These are phyloP conservation scores for Acrobasis consociella DNA, from an alignment of 2,888 invertebrate species.

Conservation along the genomic window DNA sequence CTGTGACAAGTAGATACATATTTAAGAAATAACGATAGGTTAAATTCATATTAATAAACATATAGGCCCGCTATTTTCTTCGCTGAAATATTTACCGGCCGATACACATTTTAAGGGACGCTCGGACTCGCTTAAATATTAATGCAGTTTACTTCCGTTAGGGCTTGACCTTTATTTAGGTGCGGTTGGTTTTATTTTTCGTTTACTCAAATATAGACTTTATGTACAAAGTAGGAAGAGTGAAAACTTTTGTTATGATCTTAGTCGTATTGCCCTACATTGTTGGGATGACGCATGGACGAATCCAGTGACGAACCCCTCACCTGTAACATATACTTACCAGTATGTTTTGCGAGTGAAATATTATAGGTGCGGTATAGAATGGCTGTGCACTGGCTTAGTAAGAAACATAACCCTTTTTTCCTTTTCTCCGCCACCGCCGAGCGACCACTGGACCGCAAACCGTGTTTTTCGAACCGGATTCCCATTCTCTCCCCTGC, in stretches of 20 bases:
- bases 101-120: slow-evolving; percentile 45
- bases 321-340: slow-evolving; percentile 6
- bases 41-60: not conserved
- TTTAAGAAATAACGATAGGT: not conserved
- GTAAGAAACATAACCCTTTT: slow-evolving; percentile 54
- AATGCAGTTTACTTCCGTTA: slow-evolving; percentile 40
- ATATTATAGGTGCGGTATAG: slow-evolving; percentile 38
- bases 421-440: slow-evolving; percentile 46
- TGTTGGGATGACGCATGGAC: slow-evolving; percentile 26
- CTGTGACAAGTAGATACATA: not conserved
- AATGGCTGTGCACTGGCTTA: slow-evolving; percentile 38
- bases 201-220: slow-evolving; percentile 26
- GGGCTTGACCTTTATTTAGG: slow-evolving; percentile 52
- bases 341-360: slow-evolving; percentile 23
- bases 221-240: slow-evolving; percentile 22
- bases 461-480: slow-evolving; percentile 59
- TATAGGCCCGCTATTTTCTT: slow-evolving; percentile 22
- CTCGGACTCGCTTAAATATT: slow-evolving; percentile 51
- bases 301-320: slow-evolving; percentile 18
- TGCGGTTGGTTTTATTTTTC: slow-evolving; percentile 27
- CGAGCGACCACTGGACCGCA: slow-evolving; percentile 41
- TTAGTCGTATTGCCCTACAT: slow-evolving; percentile 15
- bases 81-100: slow-evolving; percentile 32
- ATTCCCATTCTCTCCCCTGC: slow-evolving; percentile 52
- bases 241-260: slow-evolving; percentile 5